Percentiles rank a stretch among this genome's conserved stretches.
phyloP scores from a whole-genome alignment of 1,140 invertebrate species.

The Trissolcus basalis region DNA sequence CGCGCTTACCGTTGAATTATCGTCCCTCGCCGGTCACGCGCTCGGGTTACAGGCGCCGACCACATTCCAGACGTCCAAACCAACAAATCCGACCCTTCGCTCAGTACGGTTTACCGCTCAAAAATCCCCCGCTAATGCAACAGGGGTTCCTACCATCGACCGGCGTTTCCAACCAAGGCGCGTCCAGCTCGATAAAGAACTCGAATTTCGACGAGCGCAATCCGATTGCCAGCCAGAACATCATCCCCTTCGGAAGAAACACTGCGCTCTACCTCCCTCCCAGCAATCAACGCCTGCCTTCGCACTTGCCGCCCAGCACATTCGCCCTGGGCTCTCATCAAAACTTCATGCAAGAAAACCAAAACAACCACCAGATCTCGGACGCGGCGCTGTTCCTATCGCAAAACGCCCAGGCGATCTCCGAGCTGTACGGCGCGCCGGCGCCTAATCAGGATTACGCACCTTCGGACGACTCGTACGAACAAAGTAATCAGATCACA shows the following conservation, averaged over 20 bases:
- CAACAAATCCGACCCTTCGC: conserved; percentile 65
- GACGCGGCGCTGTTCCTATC: conserved; percentile 69
- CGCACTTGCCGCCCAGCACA: conserved; percentile 21
- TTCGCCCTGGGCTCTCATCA: conserved; percentile 56
- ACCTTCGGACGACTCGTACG: conserved; percentile 58
- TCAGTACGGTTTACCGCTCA: conserved; percentile 66
- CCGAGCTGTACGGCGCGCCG: conserved; percentile 67
- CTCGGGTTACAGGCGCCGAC: conserved; percentile 42
- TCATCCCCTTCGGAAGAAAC: conserved; percentile 66
- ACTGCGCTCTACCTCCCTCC: conserved; percentile 72
- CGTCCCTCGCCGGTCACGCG: conserved; percentile 20
- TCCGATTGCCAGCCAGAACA: conserved; percentile 72
- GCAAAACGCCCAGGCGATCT: conserved; percentile 71
- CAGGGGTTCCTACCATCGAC: conserved; percentile 35
- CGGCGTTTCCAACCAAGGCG: conserved; percentile 45
- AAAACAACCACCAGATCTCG: conserved; percentile 64
- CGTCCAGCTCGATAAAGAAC: conserved; percentile 62
- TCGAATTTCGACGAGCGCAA: conserved; percentile 61
- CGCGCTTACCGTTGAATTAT: conserved; percentile 44
- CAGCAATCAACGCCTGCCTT: conserved; percentile 69
- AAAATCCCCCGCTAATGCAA: conserved; percentile 51
- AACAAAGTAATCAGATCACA: conserved; percentile 55
- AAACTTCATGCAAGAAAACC: conserved; percentile 45
- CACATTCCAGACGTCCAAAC: conserved; percentile 53
- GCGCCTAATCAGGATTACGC: conserved; percentile 67